Evolutionary conservation across 2,797 vertebrate genomes (phyloP), one percentile per base, ranked within the genome.

Genomic region (Tenualosa thibaudeaui): DNA sequence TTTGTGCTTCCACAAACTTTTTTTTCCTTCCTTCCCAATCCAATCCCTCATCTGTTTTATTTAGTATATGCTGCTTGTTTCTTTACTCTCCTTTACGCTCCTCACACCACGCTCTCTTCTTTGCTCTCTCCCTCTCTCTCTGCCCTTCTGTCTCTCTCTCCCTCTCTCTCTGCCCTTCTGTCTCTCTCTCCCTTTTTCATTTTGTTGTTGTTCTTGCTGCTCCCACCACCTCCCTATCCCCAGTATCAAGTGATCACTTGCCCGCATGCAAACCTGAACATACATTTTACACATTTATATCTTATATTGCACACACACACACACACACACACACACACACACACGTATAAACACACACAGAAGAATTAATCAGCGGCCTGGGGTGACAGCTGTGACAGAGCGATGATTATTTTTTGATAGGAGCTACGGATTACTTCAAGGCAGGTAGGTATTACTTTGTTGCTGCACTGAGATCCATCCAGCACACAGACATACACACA

Each of bases 361-460:
- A 65, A 13, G 68, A 15, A 71, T 71, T 78, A 78, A 78, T 78
- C 71, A 46, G 17, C 6, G 6, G 71, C 71, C 71, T 78, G 17
- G 17, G 71, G 71, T 7, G 17, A 46, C 40, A 13, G 71, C 40
- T 46, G 37, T 78, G 71, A 43, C 71, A 43, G 78, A 4, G 22
- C 4, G 24, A 51, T 75, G 24, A 49, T 51, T 4, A 49, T 26
- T 51, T 84, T 84, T 54, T 26, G 46, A 13, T 43, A 58, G 54
- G 51, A 26, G 15, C 43, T 81, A 19, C 12, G 5, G 54, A 82
- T 84, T 40, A 81, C 37, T n/a, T 26, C 15, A 4, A 49, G 51
- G 43, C 75, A 58, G 83, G 83, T 78, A n/a, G 71, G 22, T 84
- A 83, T 81, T 12, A 6, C 78, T 7, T 24, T 46, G 10, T 40